A percentile compares a stretch with the other conserved stretches of the same genome.
Evolutionary conservation across 2,888 invertebrate species (phyloP).

Genomic region (Elegia similella): DNA sequence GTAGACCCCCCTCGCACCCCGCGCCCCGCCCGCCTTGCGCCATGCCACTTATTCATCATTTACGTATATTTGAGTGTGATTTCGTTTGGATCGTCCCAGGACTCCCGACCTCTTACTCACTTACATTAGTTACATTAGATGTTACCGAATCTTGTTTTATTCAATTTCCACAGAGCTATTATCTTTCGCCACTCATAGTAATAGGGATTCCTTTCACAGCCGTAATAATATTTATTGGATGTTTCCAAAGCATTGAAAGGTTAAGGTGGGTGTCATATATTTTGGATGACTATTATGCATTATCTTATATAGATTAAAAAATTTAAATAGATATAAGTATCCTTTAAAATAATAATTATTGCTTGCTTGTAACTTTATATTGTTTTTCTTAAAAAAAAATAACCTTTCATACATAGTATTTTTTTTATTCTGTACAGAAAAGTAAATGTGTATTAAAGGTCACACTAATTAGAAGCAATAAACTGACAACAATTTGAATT

Average conservation of each 20-base stretch:
- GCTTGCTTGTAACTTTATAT: too few relatives aligned
- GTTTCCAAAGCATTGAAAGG: slow-evolving; percentile 42
- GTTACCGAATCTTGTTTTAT: slow-evolving; percentile 67
- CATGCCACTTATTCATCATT: slow-evolving; percentile 72
- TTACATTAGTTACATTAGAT: slow-evolving; percentile 69
- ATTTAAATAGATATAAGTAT: too few relatives aligned
- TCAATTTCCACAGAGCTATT: slow-evolving; percentile 66
- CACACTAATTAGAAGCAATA: too few relatives aligned
- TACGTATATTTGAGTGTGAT: slow-evolving; percentile 76
- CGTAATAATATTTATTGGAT: slow-evolving; percentile 51
- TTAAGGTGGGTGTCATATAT: slow-evolving; percentile 27
- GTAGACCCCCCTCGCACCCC: slow-evolving; percentile 43
- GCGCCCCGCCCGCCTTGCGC: slow-evolving; percentile 38
- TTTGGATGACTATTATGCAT: neutral
- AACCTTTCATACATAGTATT: too few relatives aligned
- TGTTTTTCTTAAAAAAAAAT: too few relatives aligned
- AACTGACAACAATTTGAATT: too few relatives aligned
- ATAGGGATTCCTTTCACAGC: slow-evolving; percentile 53
- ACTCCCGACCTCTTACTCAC: slow-evolving; percentile 59
- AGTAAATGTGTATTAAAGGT: too few relatives aligned
- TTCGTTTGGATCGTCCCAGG: slow-evolving; percentile 67
- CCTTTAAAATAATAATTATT: too few relatives aligned
- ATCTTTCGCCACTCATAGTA: slow-evolving; percentile 62
- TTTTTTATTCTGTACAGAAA: too few relatives aligned
- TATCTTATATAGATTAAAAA: too few relatives aligned